Evolutionary conservation across 1,140 invertebrate genomes (phyloP).

Genomic region (Tetramorium simillimum): DNA sequence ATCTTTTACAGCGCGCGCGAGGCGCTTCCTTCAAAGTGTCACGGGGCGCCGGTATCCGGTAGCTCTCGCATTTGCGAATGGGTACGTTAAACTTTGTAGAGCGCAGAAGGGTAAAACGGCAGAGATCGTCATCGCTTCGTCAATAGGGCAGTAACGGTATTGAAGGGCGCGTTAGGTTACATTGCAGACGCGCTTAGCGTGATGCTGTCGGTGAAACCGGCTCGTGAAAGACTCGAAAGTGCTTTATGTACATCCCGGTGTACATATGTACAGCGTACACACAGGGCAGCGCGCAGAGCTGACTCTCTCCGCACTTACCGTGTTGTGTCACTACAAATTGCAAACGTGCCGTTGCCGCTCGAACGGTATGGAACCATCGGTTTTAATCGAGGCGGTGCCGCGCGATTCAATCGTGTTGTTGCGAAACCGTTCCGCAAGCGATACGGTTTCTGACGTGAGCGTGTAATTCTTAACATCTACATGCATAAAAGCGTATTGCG

Average conservation of each 20-base stretch:
- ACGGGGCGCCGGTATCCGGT: not conserved
- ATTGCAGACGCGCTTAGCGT: slow-evolving; percentile 11
- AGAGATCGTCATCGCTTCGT: slow-evolving; percentile 18
- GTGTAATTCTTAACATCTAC: slow-evolving; percentile 11
- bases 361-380: slow-evolving; percentile 6
- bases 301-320: slow-evolving; percentile 40
- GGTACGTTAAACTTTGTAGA: slow-evolving; percentile 17
- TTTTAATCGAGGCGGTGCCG: slow-evolving; percentile 36
- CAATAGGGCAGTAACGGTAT: slow-evolving; percentile 34
- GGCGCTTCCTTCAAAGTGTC: not conserved
- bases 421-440: not conserved
- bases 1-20: not conserved
- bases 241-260: not conserved
- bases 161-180: slow-evolving; percentile 20
- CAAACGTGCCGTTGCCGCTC: slow-evolving; percentile 30
- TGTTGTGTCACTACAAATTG: slow-evolving; percentile 48
- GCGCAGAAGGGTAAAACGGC: not conserved
- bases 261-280: not conserved
- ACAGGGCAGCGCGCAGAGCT: not conserved
- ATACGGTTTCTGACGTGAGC: not conserved
- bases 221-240: slow-evolving; percentile 34
- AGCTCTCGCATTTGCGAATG: not conserved
- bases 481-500: not conserved
- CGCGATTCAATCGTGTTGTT: not conserved
- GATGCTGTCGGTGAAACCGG: slow-evolving; percentile 7